phyloP scores from a whole-genome alignment of 2,888 invertebrate species.

The Athetis lepigone region DNA sequence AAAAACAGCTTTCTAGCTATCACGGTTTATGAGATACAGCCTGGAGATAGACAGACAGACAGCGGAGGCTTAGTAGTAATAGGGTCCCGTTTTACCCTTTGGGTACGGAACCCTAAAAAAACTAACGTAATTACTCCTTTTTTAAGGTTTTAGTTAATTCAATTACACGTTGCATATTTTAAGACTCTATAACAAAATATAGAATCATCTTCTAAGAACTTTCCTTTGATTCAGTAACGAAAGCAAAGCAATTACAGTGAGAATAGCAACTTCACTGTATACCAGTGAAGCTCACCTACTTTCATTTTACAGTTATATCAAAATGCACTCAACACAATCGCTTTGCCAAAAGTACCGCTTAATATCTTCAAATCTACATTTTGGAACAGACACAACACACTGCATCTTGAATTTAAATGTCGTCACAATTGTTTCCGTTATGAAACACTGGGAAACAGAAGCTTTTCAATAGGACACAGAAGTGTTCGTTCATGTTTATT shows the following conservation, averaged over 20 bases:
- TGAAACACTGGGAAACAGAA: conserved; percentile 38
- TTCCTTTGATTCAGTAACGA: conserved; percentile 24
- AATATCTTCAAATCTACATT: conserved; percentile 74
- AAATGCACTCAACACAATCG: conserved; percentile 58
- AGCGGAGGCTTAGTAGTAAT: no score
- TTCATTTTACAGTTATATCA: conserved; percentile 61
- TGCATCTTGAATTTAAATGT: conserved; percentile 67
- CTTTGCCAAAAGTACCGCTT: conserved; percentile 55
- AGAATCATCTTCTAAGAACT: conserved; percentile 23
- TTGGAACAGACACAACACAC: conserved; percentile 76
- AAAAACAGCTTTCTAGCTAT: no score
- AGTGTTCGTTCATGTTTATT: conserved; percentile 27
- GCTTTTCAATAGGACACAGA: conserved; percentile 37
- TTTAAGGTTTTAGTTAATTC: no score
- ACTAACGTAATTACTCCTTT: no score
- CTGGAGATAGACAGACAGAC: no score
- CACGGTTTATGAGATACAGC: no score
- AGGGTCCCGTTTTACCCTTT: no score
- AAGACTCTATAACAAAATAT: conserved; percentile 53
- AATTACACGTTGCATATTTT: conserved; percentile 20
- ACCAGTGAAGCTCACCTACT: conserved; percentile 25
- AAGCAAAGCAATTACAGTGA: conserved; percentile 38
- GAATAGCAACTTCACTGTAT: conserved; percentile 25
- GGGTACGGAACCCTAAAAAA: no score
- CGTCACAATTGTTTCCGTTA: conserved; percentile 59